Evolutionary conservation across 2,113 vertebrate genomes (phyloP), one percentile per base, ranked within the genome.

Genomic region (Paramisgurnus dabryanus): DNA sequence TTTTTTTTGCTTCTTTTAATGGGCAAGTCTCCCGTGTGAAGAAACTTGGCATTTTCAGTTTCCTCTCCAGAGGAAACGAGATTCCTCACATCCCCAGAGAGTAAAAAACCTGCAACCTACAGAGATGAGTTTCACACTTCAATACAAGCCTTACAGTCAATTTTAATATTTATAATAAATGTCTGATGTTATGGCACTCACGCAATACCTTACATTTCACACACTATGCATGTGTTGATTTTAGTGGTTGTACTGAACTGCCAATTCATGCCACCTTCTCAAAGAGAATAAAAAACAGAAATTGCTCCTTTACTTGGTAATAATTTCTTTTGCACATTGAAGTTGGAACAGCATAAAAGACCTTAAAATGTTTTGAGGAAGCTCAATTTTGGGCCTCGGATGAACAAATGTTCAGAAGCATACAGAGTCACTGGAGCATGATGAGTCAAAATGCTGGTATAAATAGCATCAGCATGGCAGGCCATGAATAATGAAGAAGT

Each of bases 401-500:
- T 71, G 50, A 80, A 75, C 82, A 84, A 80, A 81, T 89, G 87
- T 81, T 69, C 82, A 72, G 82, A 77, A 84, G 89, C 85, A 77
- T 79, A 86, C 73, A 83, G 81, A 87, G 64, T 80, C 90, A 87
- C 82, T 80, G 65, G 85, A 86, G 88, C 87, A 13, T 83, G 87
- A 89, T 86, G 88, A 87, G 85, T 87, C 86, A 89, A 89, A 90
- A 87, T 86, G 89, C 86, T 80, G 85, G 80, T 92, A 92, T 90
- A 92, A 92, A 93, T 91, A 92, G 89, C 82, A 80, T 84, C 69
- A 58, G 82, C 57, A 68, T 83, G 71, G 77, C 76, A 84, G 85
- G 47, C 86, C 84, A 91, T 93, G 87, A 93, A 93, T 92, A 92
- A 93, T 92, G 84, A 80, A 86, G 67, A 81, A 92, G 88, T 22